Percentiles rank a stretch among this genome's conserved stretches.
phyloP scores from a whole-genome alignment of 2,888 invertebrate species.

The Mythimna impura region DNA sequence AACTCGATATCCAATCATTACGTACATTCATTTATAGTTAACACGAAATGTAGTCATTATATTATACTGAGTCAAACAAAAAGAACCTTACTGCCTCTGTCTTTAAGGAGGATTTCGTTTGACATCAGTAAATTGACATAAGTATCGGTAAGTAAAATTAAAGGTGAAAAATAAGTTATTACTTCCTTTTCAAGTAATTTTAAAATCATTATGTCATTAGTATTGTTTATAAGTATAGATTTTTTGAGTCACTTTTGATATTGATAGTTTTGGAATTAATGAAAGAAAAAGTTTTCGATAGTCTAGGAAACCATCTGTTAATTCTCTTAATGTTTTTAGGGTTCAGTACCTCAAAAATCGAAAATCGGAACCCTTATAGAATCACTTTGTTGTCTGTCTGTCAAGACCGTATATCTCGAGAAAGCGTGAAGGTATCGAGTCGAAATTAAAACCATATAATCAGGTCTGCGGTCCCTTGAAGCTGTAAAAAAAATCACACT shows the following conservation, averaged over 20 bases:
- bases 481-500: too few species aligned
- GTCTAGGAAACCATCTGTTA: background rate
- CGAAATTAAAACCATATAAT: too few species aligned
- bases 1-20: conserved; percentile 59
- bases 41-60: conserved; percentile 80
- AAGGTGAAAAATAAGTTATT: conserved; percentile 66
- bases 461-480: too few species aligned
- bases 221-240: conserved; percentile 27
- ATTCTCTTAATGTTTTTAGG: background rate
- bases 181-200: conserved; percentile 65
- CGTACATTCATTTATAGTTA: conserved; percentile 49
- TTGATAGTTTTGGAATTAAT: conserved; percentile 14
- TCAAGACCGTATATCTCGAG: too few species aligned
- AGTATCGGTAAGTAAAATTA: conserved; percentile 61
- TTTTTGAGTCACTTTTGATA: conserved; percentile 18
- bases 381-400: too few species aligned
- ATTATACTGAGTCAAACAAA: conserved; percentile 28
- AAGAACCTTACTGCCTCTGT: accelerated
- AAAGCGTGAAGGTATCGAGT: too few species aligned
- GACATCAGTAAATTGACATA: conserved; percentile 12
- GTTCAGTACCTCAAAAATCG: too few species aligned
- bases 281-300: conserved; percentile 12
- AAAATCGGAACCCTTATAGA: too few species aligned
- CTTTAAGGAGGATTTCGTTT: conserved; percentile 24
- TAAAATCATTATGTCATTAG: conserved; percentile 70